A percentile compares a stretch with the other conserved stretches of the same genome.
phyloP scores from a whole-genome alignment of 1,140 invertebrate genomes.

The Drosophila bocki region DNA sequence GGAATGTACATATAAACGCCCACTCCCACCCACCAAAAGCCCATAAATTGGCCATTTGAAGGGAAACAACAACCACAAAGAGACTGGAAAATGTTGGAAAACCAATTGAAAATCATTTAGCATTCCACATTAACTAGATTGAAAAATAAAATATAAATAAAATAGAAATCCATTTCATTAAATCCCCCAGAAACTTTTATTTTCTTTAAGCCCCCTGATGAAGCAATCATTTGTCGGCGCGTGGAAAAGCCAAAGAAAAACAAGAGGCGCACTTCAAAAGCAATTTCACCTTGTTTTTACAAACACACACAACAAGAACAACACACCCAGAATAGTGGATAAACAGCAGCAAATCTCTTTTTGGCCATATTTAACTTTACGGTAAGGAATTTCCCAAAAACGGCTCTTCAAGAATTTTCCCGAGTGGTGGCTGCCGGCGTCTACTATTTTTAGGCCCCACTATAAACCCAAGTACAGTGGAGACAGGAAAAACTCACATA shows the following conservation, averaged over 20 bases:
- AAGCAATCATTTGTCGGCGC: constrained; percentile 54
- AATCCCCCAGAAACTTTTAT: neutral
- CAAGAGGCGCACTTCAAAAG: constrained; percentile 59
- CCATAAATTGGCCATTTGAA: constrained; percentile 24
- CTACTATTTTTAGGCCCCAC: constrained; percentile 60
- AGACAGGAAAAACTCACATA: neutral
- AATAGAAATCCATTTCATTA: neutral
- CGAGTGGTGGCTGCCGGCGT: constrained; percentile 28
- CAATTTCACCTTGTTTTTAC: constrained; percentile 71
- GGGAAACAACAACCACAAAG: neutral
- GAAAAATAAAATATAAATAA: neutral
- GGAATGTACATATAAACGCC: neutral
- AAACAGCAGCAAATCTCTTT: constrained; percentile 47
- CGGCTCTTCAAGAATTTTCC: constrained; percentile 47
- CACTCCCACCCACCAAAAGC: neutral
- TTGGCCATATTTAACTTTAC: constrained; percentile 40
- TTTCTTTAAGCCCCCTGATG: constrained; percentile 17
- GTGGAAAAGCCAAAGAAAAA: constrained; percentile 37
- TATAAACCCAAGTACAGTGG: constrained; percentile 5
- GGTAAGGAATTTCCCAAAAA: constrained; percentile 46
- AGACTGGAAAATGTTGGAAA: constrained; percentile 13
- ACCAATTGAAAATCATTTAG: constrained; percentile 40
- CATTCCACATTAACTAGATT: constrained; percentile 18
- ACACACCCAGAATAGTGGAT: constrained; percentile 17
- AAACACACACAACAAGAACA: constrained; percentile 25